Conservation (phyloP, 2,113 vertebrate genomes). For the Bolborhynchus lineola region DNA sequence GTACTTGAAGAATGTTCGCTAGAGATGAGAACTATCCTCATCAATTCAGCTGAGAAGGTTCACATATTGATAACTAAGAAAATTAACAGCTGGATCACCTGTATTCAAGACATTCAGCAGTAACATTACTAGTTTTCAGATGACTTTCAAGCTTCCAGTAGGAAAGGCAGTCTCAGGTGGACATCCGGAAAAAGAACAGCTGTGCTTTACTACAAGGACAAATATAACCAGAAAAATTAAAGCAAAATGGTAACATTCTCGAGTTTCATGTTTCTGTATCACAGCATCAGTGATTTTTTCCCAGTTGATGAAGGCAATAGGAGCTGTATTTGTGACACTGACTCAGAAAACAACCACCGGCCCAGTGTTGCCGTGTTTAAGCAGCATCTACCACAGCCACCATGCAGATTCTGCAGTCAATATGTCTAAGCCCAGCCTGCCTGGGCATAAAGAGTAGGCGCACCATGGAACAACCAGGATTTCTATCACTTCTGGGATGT, state of each 20-base stretch:
- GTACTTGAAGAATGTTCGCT: not conserved
- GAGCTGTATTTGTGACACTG: too few species aligned
- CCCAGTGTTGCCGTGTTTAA: fast-evolving
- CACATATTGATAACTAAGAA: not conserved
- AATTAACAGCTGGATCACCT: not conserved
- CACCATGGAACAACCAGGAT: not conserved
- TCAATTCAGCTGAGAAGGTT: not conserved
- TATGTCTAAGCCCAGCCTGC: not conserved
- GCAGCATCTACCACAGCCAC: not conserved
- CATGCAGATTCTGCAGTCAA: not conserved
- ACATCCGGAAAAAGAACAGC: not conserved
- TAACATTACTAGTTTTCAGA: not conserved
- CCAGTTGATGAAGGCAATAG: not conserved
- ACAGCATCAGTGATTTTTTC: not conserved
- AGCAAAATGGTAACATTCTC: not conserved
- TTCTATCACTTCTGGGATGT: not conserved
- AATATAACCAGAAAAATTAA: not conserved
- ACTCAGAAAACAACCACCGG: not conserved
- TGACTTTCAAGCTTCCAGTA: not conserved
- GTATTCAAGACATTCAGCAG: not conserved
- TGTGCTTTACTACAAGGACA: not conserved
- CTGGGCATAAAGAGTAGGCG: not conserved
- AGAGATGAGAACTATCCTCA: not conserved
- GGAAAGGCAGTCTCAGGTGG: not conserved
- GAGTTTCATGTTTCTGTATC: not conserved